A percentile compares a stretch with the other conserved stretches of the same genome.
Evolutionary conservation across 2,113 vertebrate genomes (phyloP).

Genomic region (Cynocephalus volans): DNA sequence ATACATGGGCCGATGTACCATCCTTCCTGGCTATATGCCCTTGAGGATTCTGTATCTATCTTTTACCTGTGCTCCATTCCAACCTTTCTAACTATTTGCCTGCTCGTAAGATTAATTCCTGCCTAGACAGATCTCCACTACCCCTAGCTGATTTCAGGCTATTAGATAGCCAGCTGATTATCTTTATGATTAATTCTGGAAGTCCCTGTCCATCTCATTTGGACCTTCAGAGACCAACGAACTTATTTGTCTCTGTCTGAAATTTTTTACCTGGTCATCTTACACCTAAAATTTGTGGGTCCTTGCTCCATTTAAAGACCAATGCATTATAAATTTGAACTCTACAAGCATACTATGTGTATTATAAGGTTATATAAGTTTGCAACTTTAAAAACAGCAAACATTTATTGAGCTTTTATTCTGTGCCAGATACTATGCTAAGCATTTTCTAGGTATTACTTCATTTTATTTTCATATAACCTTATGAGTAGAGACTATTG

Average conservation of each 20-base stretch:
- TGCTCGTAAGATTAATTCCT: neutral
- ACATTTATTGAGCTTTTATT: slow-evolving; percentile 73
- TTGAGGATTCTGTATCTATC: neutral
- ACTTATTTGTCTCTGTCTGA: slow-evolving; percentile 1
- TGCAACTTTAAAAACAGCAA: slow-evolving; percentile 79
- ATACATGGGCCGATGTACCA: neutral
- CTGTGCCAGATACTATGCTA: slow-evolving; percentile 58
- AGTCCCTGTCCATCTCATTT: neutral
- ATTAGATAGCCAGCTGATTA: neutral
- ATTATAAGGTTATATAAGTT: slow-evolving; percentile 64
- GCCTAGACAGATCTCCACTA: neutral
- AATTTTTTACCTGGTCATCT: neutral
- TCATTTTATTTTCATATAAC: slow-evolving; percentile 32
- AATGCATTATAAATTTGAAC: slow-evolving; percentile 57
- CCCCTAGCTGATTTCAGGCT: neutral
- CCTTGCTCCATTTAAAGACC: slow-evolving; percentile 30
- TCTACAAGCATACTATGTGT: slow-evolving; percentile 52
- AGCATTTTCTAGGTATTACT: slow-evolving; percentile 24
- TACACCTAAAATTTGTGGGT: slow-evolving; percentile 45
- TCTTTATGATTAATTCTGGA: neutral
- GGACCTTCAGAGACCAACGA: neutral
- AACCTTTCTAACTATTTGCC: neutral
- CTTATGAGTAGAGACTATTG: slow-evolving; percentile 5
- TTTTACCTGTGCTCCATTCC: neutral
- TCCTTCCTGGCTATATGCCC: neutral